phyloP scores from a whole-genome alignment of 53 echinoderm and acorn worm species.

The Zoroaster sp. region DNA sequence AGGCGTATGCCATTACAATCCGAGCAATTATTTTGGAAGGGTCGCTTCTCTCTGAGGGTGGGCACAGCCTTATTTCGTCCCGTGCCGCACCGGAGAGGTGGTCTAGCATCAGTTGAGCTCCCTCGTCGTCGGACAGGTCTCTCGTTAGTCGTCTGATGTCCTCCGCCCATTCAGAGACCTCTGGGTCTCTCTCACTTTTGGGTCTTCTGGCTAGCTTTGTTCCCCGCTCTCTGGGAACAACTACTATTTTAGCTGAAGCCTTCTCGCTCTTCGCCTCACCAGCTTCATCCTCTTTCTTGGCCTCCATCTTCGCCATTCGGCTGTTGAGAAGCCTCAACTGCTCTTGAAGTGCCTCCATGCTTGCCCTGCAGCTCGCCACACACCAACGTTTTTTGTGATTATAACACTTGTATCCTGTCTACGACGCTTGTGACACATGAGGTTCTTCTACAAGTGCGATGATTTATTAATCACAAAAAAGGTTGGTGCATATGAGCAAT shows the following conservation, averaged over 20 bases:
- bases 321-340: neutral
- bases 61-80: neutral
- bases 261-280: neutral
- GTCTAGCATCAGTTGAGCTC: neutral
- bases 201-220: neutral
- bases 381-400: neutral
- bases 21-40: neutral
- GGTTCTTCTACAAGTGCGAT: too few species aligned
- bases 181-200: neutral
- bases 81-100: neutral
- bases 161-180: neutral
- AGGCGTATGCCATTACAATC: neutral
- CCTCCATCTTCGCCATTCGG: neutral
- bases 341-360: neutral
- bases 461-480: too few species aligned
- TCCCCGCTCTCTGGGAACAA: neutral
- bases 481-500: too few species aligned
- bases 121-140: neutral
- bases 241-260: neutral
- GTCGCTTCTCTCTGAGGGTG: neutral
- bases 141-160: neutral
- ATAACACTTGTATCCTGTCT: constrained; percentile 13
- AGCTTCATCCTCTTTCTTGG: too few species aligned
- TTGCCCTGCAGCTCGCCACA: neutral
- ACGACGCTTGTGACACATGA: constrained; percentile 13